Evolutionary conservation across 2,888 invertebrate genomes (phyloP), one percentile per base, ranked within the genome.

Genomic region (Calephelis perditalis): DNA sequence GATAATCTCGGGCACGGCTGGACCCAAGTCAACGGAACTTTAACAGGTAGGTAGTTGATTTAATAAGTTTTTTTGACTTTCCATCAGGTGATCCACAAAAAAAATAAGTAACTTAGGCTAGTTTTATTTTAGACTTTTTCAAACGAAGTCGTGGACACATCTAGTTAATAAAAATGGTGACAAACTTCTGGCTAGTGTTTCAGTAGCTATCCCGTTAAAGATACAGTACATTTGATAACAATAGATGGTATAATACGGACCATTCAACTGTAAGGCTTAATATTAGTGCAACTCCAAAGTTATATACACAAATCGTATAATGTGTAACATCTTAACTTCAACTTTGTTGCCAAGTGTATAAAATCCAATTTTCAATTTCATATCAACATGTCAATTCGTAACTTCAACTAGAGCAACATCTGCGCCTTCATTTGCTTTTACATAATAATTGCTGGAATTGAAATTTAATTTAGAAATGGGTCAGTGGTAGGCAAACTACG

Each of bases 261-360:
- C 66, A 65, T 68, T 62, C 63, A 64, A 65, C 71, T 68, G 70
- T 72, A 72, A 76, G 73, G 73, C 74, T 79, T 79, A 82, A 77
- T 84, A 84, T 84, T 82, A 78, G 73, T 71, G 73, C 73, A 63
- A 59, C 60, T 58, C 61, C 61, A 47, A 57, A 57, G 59, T 59
- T 65, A 63, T 59, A 59, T 66, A 69, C 67, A 64, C 67, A 69
- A 68, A 65, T 67, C 67, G 64, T 64, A 69, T 68, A 66, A 70
- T 66, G 69, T 69, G 68, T 66, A 59, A 46, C 43, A 55, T 61
- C 58, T 62, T 56, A 49, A 62, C 52, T 60, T 61, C 10, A 60
- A 45, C 60, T 57, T 60, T 62, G 64, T 65, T 61, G 61, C 56
- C 56, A 59, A 56, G 60, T 63, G 63, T 67, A 61, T 60, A 64